These are phyloP conservation scores for Linyphia triangularis DNA, from an alignment of 2,888 invertebrate species.

Conservation along the genomic window DNA sequence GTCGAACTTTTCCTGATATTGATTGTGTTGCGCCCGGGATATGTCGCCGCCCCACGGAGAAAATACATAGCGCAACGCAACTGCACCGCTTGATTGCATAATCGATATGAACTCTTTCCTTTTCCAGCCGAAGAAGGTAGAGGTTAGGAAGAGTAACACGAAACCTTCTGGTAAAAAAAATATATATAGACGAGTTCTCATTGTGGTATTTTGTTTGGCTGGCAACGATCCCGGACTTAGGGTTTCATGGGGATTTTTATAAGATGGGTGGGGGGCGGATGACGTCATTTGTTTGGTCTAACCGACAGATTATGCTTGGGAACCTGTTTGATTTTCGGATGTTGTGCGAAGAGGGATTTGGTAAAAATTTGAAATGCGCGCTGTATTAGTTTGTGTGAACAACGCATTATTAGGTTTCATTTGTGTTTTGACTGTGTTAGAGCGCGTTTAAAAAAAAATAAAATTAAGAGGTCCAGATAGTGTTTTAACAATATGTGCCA, in stretches of 20 bases:
- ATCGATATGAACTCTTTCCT: constrained; percentile 30
- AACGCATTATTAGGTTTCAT: too few species aligned
- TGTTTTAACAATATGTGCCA: too few species aligned
- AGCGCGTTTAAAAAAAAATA: too few species aligned
- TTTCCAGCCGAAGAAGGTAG: not conserved
- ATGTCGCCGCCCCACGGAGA: constrained; percentile 19
- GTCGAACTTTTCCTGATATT: constrained; percentile 56
- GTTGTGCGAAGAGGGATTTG: too few species aligned
- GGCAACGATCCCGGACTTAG: not conserved
- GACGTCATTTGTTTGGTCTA: not conserved
- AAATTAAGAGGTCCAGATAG: too few species aligned
- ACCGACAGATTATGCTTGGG: not conserved
- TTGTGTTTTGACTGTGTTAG: too few species aligned
- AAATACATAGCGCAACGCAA: constrained; percentile 61
- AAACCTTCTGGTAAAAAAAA: not conserved
- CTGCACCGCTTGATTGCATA: constrained; percentile 71
- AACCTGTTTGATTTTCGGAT: not conserved
- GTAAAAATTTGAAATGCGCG: too few species aligned
- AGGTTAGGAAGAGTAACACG: not conserved
- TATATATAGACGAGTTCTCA: not conserved
- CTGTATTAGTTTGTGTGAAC: too few species aligned
- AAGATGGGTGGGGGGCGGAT: not conserved
- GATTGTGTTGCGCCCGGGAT: constrained; percentile 48
- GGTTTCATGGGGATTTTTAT: not conserved
- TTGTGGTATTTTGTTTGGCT: not conserved